Evolutionary conservation across 2,888 invertebrate genomes (phyloP), one percentile per base, ranked within the genome.

Genomic region (Helleia helle): DNA sequence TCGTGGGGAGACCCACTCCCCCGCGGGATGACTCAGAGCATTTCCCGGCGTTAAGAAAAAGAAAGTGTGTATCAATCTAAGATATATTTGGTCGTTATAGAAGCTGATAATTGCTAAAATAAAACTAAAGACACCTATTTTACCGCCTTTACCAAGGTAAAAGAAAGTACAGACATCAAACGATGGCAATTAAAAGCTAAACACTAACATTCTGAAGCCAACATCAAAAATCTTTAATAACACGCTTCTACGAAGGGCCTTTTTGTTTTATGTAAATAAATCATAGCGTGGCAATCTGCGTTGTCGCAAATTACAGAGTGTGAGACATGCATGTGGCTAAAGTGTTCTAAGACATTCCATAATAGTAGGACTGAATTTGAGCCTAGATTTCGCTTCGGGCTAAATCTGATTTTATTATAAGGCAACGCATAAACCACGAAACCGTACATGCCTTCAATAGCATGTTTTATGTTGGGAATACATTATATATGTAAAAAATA

Each of bases 221-320:
- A 17, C 36, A 40, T 30, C 38, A 24, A 18, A 39, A 50, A 67
- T 70, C 67, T 56, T 55, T 77, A 77, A 77, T 76, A 63, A 60
- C 58, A 53, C 31, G 49, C 58, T 44, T 28, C 48, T 52, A 47
- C 49, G 47, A 40, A 48, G 41, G 43, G 49, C 55, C 58, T 63
- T 68, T 67, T 72, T 72, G 69, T 76, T 71, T 71, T 61, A 69
- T 61, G 72, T 71, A 73, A 75, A 83, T 83, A 83, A 76, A 83
- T 79, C 76, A 72, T 55, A 59, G 51, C 54, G 46, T 56, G 52
- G 60, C 62, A 63, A 68, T 63, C 59, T 58, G 48, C 55, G 62
- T 60, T 69, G 70, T 73, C 70, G 62, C 67, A 79, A 76, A 81
- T 81, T 80, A 76, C 63, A 73, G 71, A 59, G 63, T 65, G 50